Evolutionary conservation across 1,140 invertebrate genomes (phyloP).

Genomic region (Drosophila ananassae): DNA sequence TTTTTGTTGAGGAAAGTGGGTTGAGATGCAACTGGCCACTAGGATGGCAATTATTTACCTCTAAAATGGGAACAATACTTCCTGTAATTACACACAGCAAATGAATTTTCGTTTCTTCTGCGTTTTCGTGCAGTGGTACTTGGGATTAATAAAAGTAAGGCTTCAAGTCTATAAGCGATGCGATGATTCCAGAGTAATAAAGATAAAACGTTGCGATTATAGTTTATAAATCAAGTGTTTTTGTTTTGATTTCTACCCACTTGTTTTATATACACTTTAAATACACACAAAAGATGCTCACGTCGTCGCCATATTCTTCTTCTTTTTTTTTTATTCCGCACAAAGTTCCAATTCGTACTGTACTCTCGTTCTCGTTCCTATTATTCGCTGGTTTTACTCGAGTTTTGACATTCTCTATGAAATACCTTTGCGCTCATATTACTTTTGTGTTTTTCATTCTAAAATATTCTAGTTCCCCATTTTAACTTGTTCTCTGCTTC

Average conservation of each 20-base stretch:
- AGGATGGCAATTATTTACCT: background rate
- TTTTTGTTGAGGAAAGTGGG: background rate
- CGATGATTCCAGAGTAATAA: background rate
- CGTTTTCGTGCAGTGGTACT: background rate
- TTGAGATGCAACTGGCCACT: background rate
- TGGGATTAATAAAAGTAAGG: background rate
- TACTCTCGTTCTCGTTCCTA: background rate
- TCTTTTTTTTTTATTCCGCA: background rate
- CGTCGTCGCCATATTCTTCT: background rate
- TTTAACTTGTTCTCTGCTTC: background rate
- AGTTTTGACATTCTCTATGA: constrained; percentile 1
- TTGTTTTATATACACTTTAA: constrained; percentile 2
- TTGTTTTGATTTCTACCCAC: background rate
- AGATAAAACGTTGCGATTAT: background rate
- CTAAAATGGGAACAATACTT: background rate
- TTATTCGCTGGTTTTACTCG: constrained; percentile 1
- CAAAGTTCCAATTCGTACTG: constrained; percentile 2
- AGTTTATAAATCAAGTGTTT: background rate
- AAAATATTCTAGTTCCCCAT: background rate
- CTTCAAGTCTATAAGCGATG: background rate
- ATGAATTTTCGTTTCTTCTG: background rate
- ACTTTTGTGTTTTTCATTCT: background rate
- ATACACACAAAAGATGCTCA: background rate
- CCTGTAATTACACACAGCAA: background rate
- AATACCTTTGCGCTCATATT: background rate